Evolutionary conservation across 1,140 invertebrate species (phyloP).

Genomic region (Thaumatotibia leucotreta): DNA sequence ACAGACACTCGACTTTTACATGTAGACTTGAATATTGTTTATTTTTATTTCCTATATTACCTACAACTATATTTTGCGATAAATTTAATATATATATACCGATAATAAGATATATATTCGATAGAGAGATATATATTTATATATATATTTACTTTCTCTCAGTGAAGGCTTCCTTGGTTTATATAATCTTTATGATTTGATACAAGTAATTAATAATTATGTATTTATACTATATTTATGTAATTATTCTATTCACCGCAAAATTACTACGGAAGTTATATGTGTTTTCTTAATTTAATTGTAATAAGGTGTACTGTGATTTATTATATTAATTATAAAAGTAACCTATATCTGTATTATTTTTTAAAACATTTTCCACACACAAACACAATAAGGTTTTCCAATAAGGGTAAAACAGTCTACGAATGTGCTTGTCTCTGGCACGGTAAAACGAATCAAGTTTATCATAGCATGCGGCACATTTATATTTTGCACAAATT

Average conservation of each 20-base stretch:
- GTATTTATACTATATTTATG: neutral
- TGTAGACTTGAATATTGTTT: neutral
- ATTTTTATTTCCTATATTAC: neutral
- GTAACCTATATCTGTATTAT: neutral
- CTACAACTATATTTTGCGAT: neutral
- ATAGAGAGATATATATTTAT: neutral
- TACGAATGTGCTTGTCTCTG: too few species aligned
- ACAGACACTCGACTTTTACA: neutral
- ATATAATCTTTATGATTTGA: conserved; percentile 1
- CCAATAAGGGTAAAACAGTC: too few species aligned
- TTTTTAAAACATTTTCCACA: neutral
- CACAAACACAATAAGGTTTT: too few species aligned
- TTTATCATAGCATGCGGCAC: too few species aligned
- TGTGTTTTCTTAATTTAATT: neutral
- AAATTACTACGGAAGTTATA: neutral
- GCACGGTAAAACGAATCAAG: too few species aligned
- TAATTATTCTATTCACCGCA: neutral
- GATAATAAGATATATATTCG: neutral
- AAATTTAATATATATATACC: neutral
- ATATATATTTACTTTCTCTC: conserved; percentile 12
- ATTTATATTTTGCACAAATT: too few species aligned
- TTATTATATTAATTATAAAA: neutral
- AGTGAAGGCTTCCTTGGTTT: conserved; percentile 10
- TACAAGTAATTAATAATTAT: neutral
- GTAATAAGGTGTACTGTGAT: neutral